Percentiles rank a stretch among this genome's conserved stretches.
phyloP scores from a whole-genome alignment of 2,113 vertebrate genomes.

The Vulpes lagopus region DNA sequence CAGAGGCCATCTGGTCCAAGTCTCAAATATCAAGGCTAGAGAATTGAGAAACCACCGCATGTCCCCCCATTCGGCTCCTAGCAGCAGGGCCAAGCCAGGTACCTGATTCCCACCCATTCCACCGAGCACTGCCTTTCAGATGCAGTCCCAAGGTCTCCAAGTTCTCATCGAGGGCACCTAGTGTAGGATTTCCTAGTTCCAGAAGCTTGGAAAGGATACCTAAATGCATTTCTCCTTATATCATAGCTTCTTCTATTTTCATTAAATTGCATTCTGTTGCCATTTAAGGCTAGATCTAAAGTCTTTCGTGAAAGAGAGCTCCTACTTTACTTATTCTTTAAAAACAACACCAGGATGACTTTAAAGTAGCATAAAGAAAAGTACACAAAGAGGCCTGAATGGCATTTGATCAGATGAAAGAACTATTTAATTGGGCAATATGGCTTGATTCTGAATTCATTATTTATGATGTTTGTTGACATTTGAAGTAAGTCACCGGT shows the following conservation, averaged over 20 bases:
- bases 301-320: background rate
- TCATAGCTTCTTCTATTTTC: fast-evolving
- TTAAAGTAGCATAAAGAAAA: slow-evolving; percentile 63
- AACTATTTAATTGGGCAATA: slow-evolving; percentile 56
- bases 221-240: background rate
- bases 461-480: slow-evolving; percentile 63
- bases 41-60: background rate
- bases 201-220: slow-evolving; percentile 62
- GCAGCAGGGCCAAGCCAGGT: background rate
- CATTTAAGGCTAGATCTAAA: slow-evolving; percentile 18
- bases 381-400: slow-evolving; percentile 59
- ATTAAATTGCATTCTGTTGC: background rate
- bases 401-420: slow-evolving; percentile 62
- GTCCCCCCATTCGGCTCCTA: background rate
- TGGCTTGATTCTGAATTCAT: slow-evolving; percentile 66
- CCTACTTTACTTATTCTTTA: background rate
- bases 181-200: background rate
- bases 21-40: background rate
- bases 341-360: slow-evolving; percentile 33
- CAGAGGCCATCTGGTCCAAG: background rate
- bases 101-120: background rate
- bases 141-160: background rate
- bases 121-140: background rate
- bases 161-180: background rate
- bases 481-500: slow-evolving; percentile 46